Percentiles rank a stretch among this genome's conserved stretches.
phyloP scores from a whole-genome alignment of 2,888 invertebrate species.

The Eumerus sabulonum region DNA sequence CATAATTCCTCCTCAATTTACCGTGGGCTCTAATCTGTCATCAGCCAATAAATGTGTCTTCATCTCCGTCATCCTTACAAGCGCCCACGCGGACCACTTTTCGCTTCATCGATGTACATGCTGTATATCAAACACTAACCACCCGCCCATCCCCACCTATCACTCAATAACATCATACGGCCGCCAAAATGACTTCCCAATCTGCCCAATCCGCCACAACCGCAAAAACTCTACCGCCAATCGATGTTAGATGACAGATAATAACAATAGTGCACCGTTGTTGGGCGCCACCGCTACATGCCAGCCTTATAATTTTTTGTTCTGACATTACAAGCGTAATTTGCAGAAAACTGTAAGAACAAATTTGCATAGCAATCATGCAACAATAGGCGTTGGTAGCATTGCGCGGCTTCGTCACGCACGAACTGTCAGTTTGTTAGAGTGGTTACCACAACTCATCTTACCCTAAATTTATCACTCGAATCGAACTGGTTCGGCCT shows the following conservation, averaged over 20 bases:
- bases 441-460: too few relatives aligned
- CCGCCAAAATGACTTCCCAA: too few relatives aligned
- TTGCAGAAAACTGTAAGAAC: constrained; percentile 33
- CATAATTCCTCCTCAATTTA: too few relatives aligned
- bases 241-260: constrained; percentile 32
- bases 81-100: constrained; percentile 2
- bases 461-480: too few relatives aligned
- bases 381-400: constrained; percentile 17
- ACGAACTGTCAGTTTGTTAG: too few relatives aligned
- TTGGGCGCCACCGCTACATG: not conserved
- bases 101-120: constrained; percentile 7
- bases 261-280: constrained; percentile 28
- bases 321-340: constrained; percentile 22
- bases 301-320: constrained; percentile 17
- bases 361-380: constrained; percentile 27
- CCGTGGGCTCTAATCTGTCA: not conserved
- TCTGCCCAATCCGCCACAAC: constrained; percentile 4
- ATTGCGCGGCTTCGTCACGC: not conserved
- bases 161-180: too few relatives aligned
- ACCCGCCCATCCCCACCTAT: not conserved
- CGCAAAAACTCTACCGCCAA: not conserved
- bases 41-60: not conserved
- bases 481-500: too few relatives aligned
- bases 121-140: constrained; percentile 17
- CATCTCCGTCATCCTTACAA: constrained; percentile 7